Base-by-base conservation (phyloP, 2,888 invertebrate species). In the Labia minor region DNA sequence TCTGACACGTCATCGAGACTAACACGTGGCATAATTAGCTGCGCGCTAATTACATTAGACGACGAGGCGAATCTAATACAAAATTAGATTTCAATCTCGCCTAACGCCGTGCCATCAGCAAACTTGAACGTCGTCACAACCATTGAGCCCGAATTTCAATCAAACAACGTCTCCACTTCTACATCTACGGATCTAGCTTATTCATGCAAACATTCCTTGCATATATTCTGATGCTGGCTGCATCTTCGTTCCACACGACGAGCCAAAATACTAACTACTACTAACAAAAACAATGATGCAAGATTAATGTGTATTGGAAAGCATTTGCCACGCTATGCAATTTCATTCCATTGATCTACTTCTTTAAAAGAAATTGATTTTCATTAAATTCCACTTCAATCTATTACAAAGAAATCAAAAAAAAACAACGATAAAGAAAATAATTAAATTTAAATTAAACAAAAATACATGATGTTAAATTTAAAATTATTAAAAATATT, bases 11-110 rank as follows among this genome's bases (percentile, higher is more conserved):
- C 49, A 49, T 49, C n/a, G 49, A 49, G 49, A 49, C 4, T 4
- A 49, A 49, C 49, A 49, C 49, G 49, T 49, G 49, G 49, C 49
- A 49, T 49, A 49, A 49, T 49, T 49, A 49, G 49, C 49, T 49
- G 6, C 49, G 49, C 49, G 49, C 49, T 49, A 49, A 49, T 49
- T 49, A 49, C 49, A 49, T 49, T 49, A 49, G 49, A 49, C 49
- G 49, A 49, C 49, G 49, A 49, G 49, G 49, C 49, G 49, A 49
- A 49, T 49, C 49, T 49, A 49, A 49, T 49, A 49, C 49, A 49
- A 49, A 49, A 49, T 49, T 49, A 49, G 49, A 49, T 49, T 49
- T 49, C 49, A 10, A 49, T 49, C 49, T 49, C 49, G 49, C 49
- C 49, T 49, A 49, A 49, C 49, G 49, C 49, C n/a, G 49, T 49